Evolutionary conservation across 2,888 invertebrate species (phyloP), one percentile per base, ranked within the genome.

Genomic region (Eristalis intricaria): DNA sequence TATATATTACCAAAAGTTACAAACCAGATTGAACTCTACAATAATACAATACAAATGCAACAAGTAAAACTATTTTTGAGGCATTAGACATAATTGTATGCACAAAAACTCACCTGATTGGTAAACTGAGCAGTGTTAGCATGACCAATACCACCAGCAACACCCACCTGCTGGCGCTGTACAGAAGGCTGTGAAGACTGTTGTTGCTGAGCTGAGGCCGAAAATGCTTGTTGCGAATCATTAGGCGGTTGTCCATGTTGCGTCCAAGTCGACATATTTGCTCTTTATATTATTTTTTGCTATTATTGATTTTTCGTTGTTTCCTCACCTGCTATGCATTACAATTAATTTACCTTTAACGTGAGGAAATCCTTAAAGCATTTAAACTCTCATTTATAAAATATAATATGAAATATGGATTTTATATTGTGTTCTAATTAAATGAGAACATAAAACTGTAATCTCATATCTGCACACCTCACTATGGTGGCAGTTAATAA

Each of bases 271-370:
- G 79, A 86, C 82, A 79, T 87, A 32, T 71, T 23, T 70, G 26
- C 38, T 38, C 60, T 58, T 74, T 63, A n/a, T 66, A 0, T 43
- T 65, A 71, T 70, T 78, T 75, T 78, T 87, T 75, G 26, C 65
- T 70, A 76, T 75, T 83, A 87, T 87, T 66, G 83, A 87, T 87
- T 78, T 79, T 79, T 71, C 66, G 35, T 63, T 64, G 13, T 60
- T 10, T 60, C 15, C 26, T 26, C 60, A 26, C 60, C 60, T 60
- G 35, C 8, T 32, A 32, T 32, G 8, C 66, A 68, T 64, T 77
- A 38, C 13, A 38, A 63, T 71, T 8, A 83, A 78, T 26, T 75
- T 83, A 86, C 56, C 58, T 73, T 77, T 65, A 61, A 61, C 63
- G 69, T 38, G 35, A 75, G 71, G 66, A 66, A 69, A 86, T 70